phyloP scores from a whole-genome alignment of 2,797 vertebrate genomes.

The Gadopsis marmoratus region DNA sequence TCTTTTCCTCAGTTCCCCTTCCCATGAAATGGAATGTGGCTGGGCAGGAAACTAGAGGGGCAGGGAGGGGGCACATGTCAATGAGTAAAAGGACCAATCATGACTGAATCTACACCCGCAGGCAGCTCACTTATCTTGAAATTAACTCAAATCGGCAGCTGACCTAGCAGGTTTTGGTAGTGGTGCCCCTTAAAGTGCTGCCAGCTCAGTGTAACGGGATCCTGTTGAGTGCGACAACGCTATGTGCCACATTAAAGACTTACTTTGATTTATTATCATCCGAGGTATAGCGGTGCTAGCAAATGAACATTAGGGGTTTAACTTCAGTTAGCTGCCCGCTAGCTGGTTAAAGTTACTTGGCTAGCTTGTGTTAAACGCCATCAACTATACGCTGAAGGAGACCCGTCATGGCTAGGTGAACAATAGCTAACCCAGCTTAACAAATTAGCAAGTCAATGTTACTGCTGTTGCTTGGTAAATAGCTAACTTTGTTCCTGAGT shows the following conservation, averaged over 20 bases:
- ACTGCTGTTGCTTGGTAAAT: background rate
- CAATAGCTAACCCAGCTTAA: background rate
- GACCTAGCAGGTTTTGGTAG: background rate
- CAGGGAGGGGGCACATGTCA: background rate
- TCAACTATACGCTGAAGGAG: background rate
- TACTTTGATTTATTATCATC: background rate
- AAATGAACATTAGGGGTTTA: background rate
- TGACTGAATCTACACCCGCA: background rate
- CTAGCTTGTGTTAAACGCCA: background rate
- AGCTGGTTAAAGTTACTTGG: background rate
- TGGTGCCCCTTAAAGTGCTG: background rate
- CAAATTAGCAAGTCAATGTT: background rate
- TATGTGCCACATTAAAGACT: background rate
- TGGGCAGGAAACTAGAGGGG: constrained; percentile 32
- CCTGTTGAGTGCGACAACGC: too few relatives aligned
- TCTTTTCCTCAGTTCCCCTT: constrained; percentile 29
- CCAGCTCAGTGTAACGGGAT: background rate
- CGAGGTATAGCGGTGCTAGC: background rate
- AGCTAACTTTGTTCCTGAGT: too few relatives aligned
- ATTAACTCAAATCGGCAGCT: background rate
- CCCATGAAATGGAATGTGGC: constrained; percentile 31
- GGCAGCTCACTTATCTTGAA: background rate
- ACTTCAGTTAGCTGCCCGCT: background rate
- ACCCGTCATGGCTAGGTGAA: background rate
- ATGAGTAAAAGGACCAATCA: background rate